Percentiles rank a stretch among this genome's conserved stretches.
These are phyloP conservation scores for Chrysogorgia sp. DNA, from an alignment of 92 coral and sea anemone species.

Conservation along the genomic window DNA sequence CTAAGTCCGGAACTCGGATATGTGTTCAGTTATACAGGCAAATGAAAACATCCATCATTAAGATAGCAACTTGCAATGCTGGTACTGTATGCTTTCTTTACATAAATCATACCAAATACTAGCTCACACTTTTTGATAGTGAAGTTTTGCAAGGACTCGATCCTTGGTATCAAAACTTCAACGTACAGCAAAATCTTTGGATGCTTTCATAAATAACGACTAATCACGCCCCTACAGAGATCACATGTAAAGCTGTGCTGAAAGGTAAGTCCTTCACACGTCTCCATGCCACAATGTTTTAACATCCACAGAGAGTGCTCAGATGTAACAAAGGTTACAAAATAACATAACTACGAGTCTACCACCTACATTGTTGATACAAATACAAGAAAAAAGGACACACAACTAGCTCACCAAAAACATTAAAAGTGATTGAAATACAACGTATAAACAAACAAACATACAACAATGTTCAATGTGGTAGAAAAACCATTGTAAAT, in stretches of 20 bases:
- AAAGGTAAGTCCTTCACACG: background rate
- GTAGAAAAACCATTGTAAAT: too few relatives aligned
- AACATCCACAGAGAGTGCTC: background rate
- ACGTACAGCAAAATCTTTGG: background rate
- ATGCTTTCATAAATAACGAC: background rate
- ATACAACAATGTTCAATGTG: too few relatives aligned
- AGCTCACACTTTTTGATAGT: background rate
- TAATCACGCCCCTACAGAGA: background rate
- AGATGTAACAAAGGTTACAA: background rate
- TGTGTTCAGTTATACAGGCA: background rate
- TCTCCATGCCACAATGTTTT: constrained; percentile 7
- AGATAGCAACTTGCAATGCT: background rate
- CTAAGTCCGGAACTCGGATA: background rate
- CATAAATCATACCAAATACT: background rate
- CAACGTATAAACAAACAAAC: too few relatives aligned
- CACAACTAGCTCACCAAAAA: too few relatives aligned
- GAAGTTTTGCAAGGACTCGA: background rate
- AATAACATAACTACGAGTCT: too few relatives aligned
- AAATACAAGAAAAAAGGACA: too few relatives aligned
- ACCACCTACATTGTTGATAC: too few relatives aligned
- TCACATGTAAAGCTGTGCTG: constrained; percentile 8
- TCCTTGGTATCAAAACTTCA: background rate
- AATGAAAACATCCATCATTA: background rate
- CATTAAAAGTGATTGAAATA: too few relatives aligned
- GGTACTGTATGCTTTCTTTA: background rate